Base-by-base conservation (phyloP, 2,888 invertebrate species). In the Poecilobothrus nobilitatus region DNA sequence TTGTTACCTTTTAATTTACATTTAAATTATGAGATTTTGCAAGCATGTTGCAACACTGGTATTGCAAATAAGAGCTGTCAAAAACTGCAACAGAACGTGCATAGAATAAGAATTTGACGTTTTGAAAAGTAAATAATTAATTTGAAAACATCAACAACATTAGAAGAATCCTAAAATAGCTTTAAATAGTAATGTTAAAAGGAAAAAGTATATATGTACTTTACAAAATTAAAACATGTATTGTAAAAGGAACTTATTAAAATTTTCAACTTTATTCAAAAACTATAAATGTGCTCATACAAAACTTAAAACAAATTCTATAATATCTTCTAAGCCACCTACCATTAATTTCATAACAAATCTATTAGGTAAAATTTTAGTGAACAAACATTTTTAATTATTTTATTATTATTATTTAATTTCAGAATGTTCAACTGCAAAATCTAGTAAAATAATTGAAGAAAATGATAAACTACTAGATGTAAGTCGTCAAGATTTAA, bases 401-500 rank as follows among this genome's bases (percentile, higher is more conserved):
- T n/a, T n/a, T n/a, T n/a, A n/a, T n/a, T n/a, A n/a, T n/a, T 37
- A 7, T 37, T 37, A 37, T 53, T 53, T 53, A 18, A 20, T 65
- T 65, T 65, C 34, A 78, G 80, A 27, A 27, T 27, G 80, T 41
- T 75, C 77, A 15, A 74, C 68, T 18, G 75, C 77, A 67, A 74
- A 73, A 18, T 80, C 80, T 79, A 53, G 69, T 1, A 66, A 65
- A 3, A 75, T 76, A 3, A 71, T 81, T 7, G 70, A 73, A 18
- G 77, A 80, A 44, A 75, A 81, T 70, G 77, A 77, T 0, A 75
- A 80, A 70, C 69, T 81, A 20, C 75, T 74, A 61, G 70, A 75
- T 0, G 27, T 79, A 0, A 79, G 78, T 44, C 74, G 76, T 1
- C 76, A 78, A 63, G 80, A 81, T 67, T 69, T 81, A 9, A 67